phyloP scores from a whole-genome alignment of 2,113 vertebrate species.

The Saguinus imperator region DNA sequence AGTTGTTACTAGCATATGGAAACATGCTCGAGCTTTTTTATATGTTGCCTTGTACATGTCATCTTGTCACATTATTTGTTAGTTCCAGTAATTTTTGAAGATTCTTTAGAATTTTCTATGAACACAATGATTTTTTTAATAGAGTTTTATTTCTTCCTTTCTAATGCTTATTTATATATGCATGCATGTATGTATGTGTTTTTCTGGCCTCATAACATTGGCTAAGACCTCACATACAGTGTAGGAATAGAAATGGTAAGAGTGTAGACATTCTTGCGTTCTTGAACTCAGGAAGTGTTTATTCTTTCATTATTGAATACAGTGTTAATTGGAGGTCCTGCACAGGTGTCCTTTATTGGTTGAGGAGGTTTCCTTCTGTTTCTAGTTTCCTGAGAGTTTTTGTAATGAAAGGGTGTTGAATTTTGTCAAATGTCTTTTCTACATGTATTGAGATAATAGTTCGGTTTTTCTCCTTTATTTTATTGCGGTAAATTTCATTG shows the following conservation, averaged over 20 bases:
- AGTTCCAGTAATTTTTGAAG: constrained; percentile 24
- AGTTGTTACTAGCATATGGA: neutral
- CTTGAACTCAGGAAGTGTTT: neutral
- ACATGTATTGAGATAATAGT: neutral
- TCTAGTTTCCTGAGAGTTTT: constrained; percentile 36
- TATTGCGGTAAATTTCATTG: neutral
- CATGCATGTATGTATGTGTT: neutral
- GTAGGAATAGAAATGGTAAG: neutral
- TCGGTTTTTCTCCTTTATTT: constrained; percentile 4
- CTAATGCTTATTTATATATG: neutral
- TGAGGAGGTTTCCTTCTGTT: constrained; percentile 29
- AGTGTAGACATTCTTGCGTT: neutral
- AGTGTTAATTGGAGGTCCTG: neutral
- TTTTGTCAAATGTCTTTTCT: constrained; percentile 37
- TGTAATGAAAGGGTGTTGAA: constrained; percentile 1
- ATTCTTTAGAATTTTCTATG: neutral
- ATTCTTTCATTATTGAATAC: neutral
- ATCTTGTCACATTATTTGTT: neutral
- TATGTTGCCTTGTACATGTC: neutral
- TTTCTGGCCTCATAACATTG: constrained; percentile 11
- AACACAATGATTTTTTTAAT: neutral
- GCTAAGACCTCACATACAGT: neutral
- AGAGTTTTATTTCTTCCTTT: neutral
- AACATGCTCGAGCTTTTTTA: neutral
- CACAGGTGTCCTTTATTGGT: neutral